Evolutionary conservation across 2,113 vertebrate genomes (phyloP).

Genomic region (Nanger granti): DNA sequence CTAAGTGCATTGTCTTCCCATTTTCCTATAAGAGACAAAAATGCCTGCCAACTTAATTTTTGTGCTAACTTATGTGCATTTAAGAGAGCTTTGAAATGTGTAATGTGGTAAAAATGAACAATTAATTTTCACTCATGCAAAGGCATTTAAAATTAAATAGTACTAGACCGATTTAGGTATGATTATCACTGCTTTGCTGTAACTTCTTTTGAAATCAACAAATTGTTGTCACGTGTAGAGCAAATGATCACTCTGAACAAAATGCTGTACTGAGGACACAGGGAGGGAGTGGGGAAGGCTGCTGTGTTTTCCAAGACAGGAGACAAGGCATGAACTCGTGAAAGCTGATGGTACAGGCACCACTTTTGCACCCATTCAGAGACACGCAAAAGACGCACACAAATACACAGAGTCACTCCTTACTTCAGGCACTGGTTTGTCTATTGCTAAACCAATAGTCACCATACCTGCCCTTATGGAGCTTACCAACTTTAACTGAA

Average conservation of each 20-base stretch:
- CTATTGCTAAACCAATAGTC: background rate
- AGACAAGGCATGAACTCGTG: background rate
- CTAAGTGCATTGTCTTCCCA: background rate
- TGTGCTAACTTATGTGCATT: constrained; percentile 23
- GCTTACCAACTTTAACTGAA: background rate
- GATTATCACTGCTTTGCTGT: constrained; percentile 1
- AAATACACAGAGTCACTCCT: background rate
- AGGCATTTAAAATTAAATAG: constrained; percentile 52
- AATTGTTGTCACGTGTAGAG: background rate
- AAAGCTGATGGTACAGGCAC: background rate
- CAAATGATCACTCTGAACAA: constrained; percentile 14
- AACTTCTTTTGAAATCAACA: constrained; percentile 37
- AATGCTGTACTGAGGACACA: background rate
- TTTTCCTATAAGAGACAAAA: constrained; percentile 16
- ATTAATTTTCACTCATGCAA: constrained; percentile 48
- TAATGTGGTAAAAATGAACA: constrained; percentile 42
- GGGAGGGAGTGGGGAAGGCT: background rate
- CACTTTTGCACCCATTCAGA: background rate
- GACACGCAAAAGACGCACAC: background rate
- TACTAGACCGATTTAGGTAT: constrained; percentile 3
- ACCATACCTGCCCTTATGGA: background rate
- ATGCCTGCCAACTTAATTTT: background rate
- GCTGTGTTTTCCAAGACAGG: background rate
- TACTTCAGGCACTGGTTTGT: background rate
- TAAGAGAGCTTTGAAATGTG: constrained; percentile 25